Evolutionary conservation across 2,113 vertebrate species (phyloP), one percentile per base, ranked within the genome.

Genomic region (Pitta sordida): DNA sequence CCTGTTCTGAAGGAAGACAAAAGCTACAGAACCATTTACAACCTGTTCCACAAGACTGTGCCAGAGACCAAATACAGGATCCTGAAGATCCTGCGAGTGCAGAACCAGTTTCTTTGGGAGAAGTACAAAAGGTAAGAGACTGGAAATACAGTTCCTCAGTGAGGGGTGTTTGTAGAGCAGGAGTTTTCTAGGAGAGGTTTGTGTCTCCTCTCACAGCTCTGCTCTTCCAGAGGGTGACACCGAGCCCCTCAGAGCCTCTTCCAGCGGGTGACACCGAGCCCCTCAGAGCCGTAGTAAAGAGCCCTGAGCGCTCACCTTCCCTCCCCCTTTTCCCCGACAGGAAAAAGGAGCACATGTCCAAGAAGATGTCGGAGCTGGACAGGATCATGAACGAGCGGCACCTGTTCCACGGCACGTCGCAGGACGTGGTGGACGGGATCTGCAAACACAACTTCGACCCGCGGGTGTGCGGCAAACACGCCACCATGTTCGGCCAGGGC

Each of bases 371-470:
- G 0, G 99, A 99, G 95, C 98, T 99, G 87, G 99, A 99, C 97
- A 98, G 98, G 86, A 98, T 99, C 58, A 98, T 99, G 96, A 99
- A 98, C 8, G 99, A 99, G 95, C 98, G 99, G 77, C 99, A 99
- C 96, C 98, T 99, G 92, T 99, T 99, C 97, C 99, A 99, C 12
- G 99, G 99, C 96, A 99, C 99, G 24, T 99, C 99, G 3, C 98
- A 99, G 83, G 99, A 99, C 21, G 99, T 99, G 77, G 99, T 99
- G 60, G 99, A 99, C 46, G 99, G 98, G 13, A 99, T 99, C 98
- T 99, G 99, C 97, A 99, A 99, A 97, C 99, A 99, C 98, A 99
- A 99, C 98, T 99, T 99, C 17, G 99, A 99, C 97, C 99, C 99
- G 0, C 98, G 99, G 1, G 99, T 99, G 43, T 99, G 99, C 32